Conservation (phyloP, 2,113 vertebrate species). For the Condylura cristata region DNA sequence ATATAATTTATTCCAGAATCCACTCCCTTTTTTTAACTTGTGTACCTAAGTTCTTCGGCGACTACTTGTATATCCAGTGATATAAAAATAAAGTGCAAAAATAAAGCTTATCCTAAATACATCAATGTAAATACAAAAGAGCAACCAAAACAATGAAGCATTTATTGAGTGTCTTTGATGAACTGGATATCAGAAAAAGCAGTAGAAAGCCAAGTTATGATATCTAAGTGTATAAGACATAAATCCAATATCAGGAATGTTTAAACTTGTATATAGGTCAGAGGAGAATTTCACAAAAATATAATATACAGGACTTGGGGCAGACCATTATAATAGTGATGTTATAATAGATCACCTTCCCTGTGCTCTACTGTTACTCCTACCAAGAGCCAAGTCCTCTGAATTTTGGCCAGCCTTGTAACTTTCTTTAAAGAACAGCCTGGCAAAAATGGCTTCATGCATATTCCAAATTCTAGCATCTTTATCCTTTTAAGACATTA, state of each 20-base stretch:
- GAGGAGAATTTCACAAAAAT: neutral
- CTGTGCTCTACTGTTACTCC: neutral
- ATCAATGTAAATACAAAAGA: neutral
- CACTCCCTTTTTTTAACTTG: conserved; percentile 50
- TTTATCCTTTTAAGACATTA: neutral
- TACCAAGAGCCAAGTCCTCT: neutral
- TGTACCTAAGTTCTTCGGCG: neutral
- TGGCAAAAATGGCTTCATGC: neutral
- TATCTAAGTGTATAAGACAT: neutral
- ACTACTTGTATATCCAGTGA: neutral
- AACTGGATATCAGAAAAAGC: neutral
- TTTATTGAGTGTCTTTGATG: neutral
- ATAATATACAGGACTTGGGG: neutral
- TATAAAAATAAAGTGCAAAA: neutral
- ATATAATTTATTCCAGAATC: conserved; percentile 65
- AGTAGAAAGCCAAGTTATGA: neutral
- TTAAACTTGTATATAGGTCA: neutral
- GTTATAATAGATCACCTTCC: neutral
- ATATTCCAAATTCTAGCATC: neutral
- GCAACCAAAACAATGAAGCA: neutral
- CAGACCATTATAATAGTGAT: neutral
- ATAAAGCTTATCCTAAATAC: neutral
- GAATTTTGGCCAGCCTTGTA: neutral
- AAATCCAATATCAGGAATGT: neutral
- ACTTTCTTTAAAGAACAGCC: neutral